These are phyloP conservation scores for Chymomyza costata DNA, from an alignment of 1,140 invertebrate species.

Conservation along the genomic window DNA sequence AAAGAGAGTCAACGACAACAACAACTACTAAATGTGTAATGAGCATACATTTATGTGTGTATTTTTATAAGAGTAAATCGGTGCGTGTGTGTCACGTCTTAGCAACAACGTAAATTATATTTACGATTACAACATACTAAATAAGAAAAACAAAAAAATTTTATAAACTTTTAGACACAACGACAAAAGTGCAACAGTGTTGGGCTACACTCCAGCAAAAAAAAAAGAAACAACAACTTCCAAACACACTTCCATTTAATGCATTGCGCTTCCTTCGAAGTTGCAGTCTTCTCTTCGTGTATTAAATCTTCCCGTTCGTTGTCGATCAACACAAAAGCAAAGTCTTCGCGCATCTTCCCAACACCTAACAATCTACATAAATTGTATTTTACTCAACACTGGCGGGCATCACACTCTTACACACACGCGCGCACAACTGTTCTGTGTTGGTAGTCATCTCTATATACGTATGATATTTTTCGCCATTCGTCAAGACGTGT, in stretches of 20 bases:
- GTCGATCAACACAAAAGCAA: too few species aligned
- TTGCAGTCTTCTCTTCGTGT: too few species aligned
- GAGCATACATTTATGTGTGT: too few species aligned
- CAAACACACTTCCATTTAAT: constrained; percentile 26
- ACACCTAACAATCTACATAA: too few species aligned
- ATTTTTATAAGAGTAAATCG: constrained; percentile 14
- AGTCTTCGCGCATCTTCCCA: too few species aligned
- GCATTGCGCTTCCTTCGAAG: constrained; percentile 23
- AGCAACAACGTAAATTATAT: constrained; percentile 61
- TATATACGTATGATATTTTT: too few species aligned
- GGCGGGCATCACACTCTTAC: too few species aligned
- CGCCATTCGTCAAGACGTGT: too few species aligned
- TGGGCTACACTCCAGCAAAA: neutral
- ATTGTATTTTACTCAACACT: too few species aligned
- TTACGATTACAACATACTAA: constrained; percentile 68
- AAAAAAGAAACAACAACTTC: constrained; percentile 27
- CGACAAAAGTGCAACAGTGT: constrained; percentile 4
- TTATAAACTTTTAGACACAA: constrained; percentile 39
- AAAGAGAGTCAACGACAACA: constrained; percentile 13
- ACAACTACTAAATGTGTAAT: neutral
- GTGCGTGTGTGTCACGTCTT: constrained; percentile 53
- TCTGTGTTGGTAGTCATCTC: too few species aligned
- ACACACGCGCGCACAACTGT: too few species aligned
- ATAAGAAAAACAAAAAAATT: constrained; percentile 44
- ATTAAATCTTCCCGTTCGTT: too few species aligned